Evolutionary conservation across 2,113 vertebrate species (phyloP), one percentile per base, ranked within the genome.

Genomic region (Melanerpes aurifrons): DNA sequence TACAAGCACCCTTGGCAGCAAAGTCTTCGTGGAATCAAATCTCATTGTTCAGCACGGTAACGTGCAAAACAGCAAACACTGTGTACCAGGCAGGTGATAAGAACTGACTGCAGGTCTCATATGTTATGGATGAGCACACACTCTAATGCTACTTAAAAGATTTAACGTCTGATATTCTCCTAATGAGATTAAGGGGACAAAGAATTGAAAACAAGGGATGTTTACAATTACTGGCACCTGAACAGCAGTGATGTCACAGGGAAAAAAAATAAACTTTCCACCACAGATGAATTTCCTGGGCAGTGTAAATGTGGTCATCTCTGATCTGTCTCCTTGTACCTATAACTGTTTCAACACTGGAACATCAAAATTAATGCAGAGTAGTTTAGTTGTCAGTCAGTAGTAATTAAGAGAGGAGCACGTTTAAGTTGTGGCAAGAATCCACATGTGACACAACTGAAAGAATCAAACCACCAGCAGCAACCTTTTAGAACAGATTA

Each of bases 101-200:
- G 95, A 86, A 68, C 94, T 97, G 97, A 43, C 89, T 67, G 98
- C 91, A 67, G 40, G 96, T 96, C 97, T 98, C 97, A 91, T 87
- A 96, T 96, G 97, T 97, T 96, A 93, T 96, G 97, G 97, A 97
- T 97, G 96, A 98, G 95, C 97, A 95, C 95, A 95, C 96, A 76
- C 82, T 81, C 85, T 95, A 98, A 98, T 98, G 96, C 97, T 87
- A 94, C 98, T 98, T 98, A 98, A 98, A 95, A 96, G 96, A 97
- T 98, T 98, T 98, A 98, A 98, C 92, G 97, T 98, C 97, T 98
- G 97, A 98, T 98, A 98, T 98, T 98, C 97, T 96, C 94, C 97
- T 98, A 98, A 98, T 95, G 96, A 95, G 98, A 98, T 98, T 98
- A 98, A 94, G 81, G 82, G 94, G 78, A 95, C 96, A 97, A 82